phyloP scores from a whole-genome alignment of 1,140 invertebrate species.

The Ips nitidus region DNA sequence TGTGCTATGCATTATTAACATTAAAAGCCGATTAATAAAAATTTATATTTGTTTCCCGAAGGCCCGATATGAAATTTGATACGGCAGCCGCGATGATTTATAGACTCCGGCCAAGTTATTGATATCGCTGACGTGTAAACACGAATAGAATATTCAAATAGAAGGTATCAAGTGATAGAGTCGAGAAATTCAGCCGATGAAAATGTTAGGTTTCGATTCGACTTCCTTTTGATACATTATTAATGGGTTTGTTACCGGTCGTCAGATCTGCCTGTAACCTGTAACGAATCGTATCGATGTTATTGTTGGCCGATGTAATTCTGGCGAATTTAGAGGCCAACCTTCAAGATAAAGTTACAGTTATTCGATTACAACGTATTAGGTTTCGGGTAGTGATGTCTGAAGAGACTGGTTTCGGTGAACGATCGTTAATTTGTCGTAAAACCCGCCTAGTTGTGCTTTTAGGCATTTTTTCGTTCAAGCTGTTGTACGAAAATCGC shows the following conservation, averaged over 20 bases:
- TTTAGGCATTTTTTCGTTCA: too few relatives aligned
- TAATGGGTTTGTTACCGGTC: conserved; percentile 5
- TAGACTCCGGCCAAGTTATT: conserved; percentile 17
- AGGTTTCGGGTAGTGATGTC: not conserved
- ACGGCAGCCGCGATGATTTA: conserved; percentile 15
- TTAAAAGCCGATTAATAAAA: conserved; percentile 32
- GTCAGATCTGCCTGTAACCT: not conserved
- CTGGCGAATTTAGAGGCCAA: conserved; percentile 6
- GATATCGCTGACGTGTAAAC: conserved; percentile 21
- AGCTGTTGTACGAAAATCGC: too few relatives aligned
- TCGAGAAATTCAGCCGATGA: conserved; percentile 13
- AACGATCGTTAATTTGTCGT: too few relatives aligned
- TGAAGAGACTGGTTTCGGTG: too few relatives aligned
- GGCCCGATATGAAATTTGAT: conserved; percentile 25
- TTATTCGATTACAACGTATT: conserved; percentile 4
- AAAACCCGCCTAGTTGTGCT: too few relatives aligned
- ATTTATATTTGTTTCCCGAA: conserved; percentile 24
- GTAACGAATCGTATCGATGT: conserved; percentile 3
- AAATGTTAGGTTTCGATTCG: conserved; percentile 14
- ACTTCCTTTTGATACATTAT: conserved; percentile 11
- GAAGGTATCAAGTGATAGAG: conserved; percentile 19
- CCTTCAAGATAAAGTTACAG: not conserved
- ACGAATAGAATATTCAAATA: conserved; percentile 19
- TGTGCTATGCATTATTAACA: conserved; percentile 28
- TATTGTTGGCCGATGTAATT: not conserved